These are phyloP conservation scores for Ancistrus triradiatus DNA, from an alignment of 2,113 vertebrate species.

Conservation along the genomic window DNA sequence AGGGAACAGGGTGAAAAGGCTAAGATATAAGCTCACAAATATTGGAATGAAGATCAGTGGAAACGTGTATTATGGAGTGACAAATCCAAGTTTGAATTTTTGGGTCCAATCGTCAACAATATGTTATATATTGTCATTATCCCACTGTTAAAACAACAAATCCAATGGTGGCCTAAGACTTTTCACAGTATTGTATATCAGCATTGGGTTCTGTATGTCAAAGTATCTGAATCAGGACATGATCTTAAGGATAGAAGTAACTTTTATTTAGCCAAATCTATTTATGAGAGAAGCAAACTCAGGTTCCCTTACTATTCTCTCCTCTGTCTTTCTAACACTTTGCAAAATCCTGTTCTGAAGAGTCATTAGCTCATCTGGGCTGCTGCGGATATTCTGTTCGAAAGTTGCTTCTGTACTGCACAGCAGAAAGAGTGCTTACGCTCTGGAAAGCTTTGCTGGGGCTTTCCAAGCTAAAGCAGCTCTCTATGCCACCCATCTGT, in stretches of 20 bases:
- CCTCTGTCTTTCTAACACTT: conserved; percentile 25
- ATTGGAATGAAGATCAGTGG: no score
- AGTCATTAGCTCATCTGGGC: conserved; percentile 19
- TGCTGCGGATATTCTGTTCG: conserved; percentile 8
- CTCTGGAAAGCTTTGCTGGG: conserved; percentile 45
- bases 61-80: no score
- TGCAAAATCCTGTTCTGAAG: conserved; percentile 3
- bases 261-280: conserved; percentile 20
- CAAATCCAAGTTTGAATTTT: no score
- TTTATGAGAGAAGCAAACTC: conserved; percentile 35
- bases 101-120: no score
- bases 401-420: conserved; percentile 16
- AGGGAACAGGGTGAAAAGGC: no score
- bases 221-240: conserved; percentile 34
- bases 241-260: neutral
- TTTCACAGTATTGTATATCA: no score
- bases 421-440: conserved; percentile 28
- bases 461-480: conserved; percentile 39
- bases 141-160: no score
- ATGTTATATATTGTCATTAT: no score
- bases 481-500: conserved; percentile 49
- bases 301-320: conserved; percentile 39
- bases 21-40: no score
- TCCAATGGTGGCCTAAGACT: no score
- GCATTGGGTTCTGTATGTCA: no score